Evolutionary conservation across 92 coral and sea anemone genomes (phyloP).

Genomic region (Parazoanthus darwini): DNA sequence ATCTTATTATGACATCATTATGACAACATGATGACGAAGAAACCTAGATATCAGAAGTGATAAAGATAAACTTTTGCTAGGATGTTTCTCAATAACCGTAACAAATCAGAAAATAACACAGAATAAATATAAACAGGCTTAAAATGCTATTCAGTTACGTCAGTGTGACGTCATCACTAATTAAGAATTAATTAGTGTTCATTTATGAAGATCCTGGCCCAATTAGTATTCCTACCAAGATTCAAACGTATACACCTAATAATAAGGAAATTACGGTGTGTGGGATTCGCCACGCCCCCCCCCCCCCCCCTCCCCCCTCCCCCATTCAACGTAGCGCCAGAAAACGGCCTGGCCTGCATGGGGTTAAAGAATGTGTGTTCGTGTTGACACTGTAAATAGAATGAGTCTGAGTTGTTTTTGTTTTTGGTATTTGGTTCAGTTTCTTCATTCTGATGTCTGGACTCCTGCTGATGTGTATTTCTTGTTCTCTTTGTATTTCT

Average conservation of each 20-base stretch:
- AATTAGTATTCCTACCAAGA: slow-evolving; percentile 11
- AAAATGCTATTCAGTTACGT: slow-evolving; percentile 21
- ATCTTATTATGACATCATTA: not conserved
- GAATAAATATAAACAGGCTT: slow-evolving; percentile 16
- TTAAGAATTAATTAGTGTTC: not conserved
- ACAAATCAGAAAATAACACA: slow-evolving; percentile 21
- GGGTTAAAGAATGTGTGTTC: slow-evolving; percentile 24
- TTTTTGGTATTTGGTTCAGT: too few relatives aligned
- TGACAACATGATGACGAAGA: too few relatives aligned
- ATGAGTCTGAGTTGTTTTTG: too few relatives aligned
- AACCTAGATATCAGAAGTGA: not conserved
- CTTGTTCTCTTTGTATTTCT: too few relatives aligned
- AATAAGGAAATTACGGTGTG: slow-evolving; percentile 23
- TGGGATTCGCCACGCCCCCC: not conserved
- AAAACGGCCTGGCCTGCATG: slow-evolving; percentile 14
- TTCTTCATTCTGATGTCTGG: too few relatives aligned
- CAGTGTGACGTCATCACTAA: not conserved
- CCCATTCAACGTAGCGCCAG: slow-evolving; percentile 3
- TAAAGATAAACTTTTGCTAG: slow-evolving; percentile 24
- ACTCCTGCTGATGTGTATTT: too few relatives aligned
- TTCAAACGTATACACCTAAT: slow-evolving; percentile 23
- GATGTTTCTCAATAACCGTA: slow-evolving; percentile 24
- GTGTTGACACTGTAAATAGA: slow-evolving; percentile 24
- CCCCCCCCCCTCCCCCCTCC: slow-evolving; percentile 7
- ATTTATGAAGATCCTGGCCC: slow-evolving; percentile 3